phyloP scores from a whole-genome alignment of 2,888 invertebrate genomes.

The Diarsia mendica region DNA sequence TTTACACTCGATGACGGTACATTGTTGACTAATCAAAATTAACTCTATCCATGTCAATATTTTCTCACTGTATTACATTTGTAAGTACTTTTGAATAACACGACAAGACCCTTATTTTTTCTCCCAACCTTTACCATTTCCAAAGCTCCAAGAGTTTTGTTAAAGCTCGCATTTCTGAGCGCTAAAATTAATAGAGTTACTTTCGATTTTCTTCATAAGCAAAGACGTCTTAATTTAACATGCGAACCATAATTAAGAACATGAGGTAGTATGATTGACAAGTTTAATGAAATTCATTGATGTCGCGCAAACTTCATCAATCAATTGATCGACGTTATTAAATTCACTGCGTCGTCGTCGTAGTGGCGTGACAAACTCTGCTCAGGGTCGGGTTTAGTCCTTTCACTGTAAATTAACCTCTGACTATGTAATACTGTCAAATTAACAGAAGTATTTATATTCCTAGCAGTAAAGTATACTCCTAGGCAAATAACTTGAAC shows the following conservation, averaged over 20 bases:
- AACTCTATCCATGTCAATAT: too few relatives aligned
- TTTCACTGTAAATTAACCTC: neutral
- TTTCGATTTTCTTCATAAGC: slow-evolving; percentile 13
- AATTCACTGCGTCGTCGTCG: slow-evolving; percentile 41
- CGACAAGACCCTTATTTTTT: neutral
- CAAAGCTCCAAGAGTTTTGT: neutral
- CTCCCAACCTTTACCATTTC: neutral
- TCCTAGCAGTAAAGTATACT: too few relatives aligned
- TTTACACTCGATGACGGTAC: too few relatives aligned
- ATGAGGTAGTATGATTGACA: slow-evolving; percentile 28
- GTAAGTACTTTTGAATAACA: neutral
- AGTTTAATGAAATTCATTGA: slow-evolving; percentile 63
- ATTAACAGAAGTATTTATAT: too few relatives aligned
- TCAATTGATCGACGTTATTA: slow-evolving; percentile 61
- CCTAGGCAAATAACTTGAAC: too few relatives aligned
- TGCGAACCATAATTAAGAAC: slow-evolving; percentile 49
- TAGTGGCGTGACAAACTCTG: slow-evolving; percentile 24
- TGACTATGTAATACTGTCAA: too few relatives aligned
- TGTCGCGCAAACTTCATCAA: slow-evolving; percentile 68
- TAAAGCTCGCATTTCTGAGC: slow-evolving; percentile 8
- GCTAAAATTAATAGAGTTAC: neutral
- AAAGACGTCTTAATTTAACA: slow-evolving; percentile 35
- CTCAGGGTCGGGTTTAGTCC: too few relatives aligned
- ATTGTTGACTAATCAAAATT: too few relatives aligned
- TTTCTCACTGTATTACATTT: too few relatives aligned